Base-by-base conservation (phyloP, 1,140 invertebrate genomes). In the Drosophila funebris region DNA sequence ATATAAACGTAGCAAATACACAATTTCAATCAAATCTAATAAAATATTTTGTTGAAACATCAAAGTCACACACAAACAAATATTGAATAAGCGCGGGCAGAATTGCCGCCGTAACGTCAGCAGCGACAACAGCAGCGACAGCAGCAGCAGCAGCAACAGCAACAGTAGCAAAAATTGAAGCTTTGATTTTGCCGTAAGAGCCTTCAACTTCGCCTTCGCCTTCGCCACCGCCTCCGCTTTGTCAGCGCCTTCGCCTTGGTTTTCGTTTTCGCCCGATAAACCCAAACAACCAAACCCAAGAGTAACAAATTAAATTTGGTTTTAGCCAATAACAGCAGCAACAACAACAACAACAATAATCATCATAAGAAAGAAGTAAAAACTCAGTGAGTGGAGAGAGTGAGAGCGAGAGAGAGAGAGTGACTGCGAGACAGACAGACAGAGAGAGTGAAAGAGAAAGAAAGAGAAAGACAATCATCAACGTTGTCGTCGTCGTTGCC, bases 231-330 rank as follows among this genome's bases (percentile, higher is more conserved):
- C 16, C 24, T n/a, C 36, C 13, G 20, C 60, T 18, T 52, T 14
- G 58, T 36, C 18, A 33, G 29, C 18, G 16, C 22, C 20, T 39
- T 18, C 18, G 29, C 39, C 13, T 53, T 33, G 20, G 20, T 18
- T 22, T 43, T 20, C 22, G 31, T 43, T 29, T 39, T 44, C 44
- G 52, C 62, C 13, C 24, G 62, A 67, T 61, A 41, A 54, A 67
- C 62, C 53, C 53, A 68, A 62, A 43, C 36, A 79, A 63, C 29
- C 52, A 36, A 68, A 41, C 37, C 52, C 66, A 57, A 74, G 56
- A 87, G 75, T 87, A 87, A 85, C 83, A 87, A 87, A 87, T 78
- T 82, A 78, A 87, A 87, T 87, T 87, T 87, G 78, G 82, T 87
- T 87, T 82, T 88, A 87, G 82, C 78, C 83, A 75, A 68, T 87